Percentiles rank a stretch among this genome's conserved stretches.
Evolutionary conservation across 2,888 invertebrate species (phyloP).

Genomic region (Philonicus albiceps): DNA sequence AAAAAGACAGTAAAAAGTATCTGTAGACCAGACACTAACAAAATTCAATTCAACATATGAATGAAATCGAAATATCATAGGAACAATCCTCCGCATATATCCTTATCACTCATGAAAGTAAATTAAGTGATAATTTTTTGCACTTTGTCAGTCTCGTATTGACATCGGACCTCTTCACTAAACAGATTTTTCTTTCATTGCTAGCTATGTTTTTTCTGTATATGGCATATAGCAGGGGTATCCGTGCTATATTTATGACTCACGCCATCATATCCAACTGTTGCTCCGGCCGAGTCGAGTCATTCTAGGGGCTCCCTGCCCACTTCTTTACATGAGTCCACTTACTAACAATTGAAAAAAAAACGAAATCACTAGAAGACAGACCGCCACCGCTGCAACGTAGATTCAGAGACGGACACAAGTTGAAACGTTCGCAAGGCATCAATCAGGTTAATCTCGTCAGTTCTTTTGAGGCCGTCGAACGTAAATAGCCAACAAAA

Average conservation of each 20-base stretch:
- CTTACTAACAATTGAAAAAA: neutral
- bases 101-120: neutral
- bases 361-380: neutral
- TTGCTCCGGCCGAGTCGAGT: neutral
- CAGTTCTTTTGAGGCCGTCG: constrained; percentile 20
- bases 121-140: constrained; percentile 5
- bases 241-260: neutral
- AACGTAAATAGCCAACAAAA: neutral
- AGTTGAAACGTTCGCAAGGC: neutral
- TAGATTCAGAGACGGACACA: neutral
- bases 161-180: neutral
- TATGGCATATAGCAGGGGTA: neutral
- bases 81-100: neutral
- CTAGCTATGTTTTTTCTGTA: neutral
- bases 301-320: neutral
- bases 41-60: neutral
- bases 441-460: neutral
- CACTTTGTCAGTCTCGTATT: neutral
- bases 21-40: neutral
- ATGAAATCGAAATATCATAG: neutral
- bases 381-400: neutral
- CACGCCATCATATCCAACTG: neutral
- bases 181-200: neutral
- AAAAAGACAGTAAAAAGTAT: neutral
- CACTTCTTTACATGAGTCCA: neutral